phyloP scores from a whole-genome alignment of 2,888 invertebrate genomes.

The Cetonia aurata region DNA sequence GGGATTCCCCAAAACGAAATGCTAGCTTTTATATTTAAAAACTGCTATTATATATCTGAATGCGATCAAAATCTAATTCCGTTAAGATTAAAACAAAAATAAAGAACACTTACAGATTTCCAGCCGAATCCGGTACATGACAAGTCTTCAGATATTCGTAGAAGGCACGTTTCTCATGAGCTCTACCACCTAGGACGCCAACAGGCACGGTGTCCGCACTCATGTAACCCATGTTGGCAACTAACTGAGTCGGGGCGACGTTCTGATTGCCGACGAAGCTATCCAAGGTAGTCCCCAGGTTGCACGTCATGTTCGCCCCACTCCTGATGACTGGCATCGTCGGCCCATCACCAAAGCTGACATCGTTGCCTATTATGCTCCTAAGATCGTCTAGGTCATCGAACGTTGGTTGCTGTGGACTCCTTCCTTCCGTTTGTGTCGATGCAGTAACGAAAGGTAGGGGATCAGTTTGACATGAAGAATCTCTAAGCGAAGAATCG shows the following conservation, averaged over 20 bases:
- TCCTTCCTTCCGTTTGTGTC: constrained; percentile 42
- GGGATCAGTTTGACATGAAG: constrained; percentile 11
- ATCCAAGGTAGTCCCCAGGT: constrained; percentile 23
- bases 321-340: not conserved
- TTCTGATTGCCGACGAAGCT: not conserved
- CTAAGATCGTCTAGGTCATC: constrained; percentile 2
- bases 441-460: not conserved
- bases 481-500: not conserved
- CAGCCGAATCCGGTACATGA: constrained; percentile 27
- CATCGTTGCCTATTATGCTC: not conserved
- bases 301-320: constrained; percentile 15
- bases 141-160: constrained; percentile 36
- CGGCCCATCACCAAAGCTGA: constrained; percentile 33
- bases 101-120: constrained; percentile 43
- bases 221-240: constrained; percentile 5
- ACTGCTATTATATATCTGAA: too few species aligned
- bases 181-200: not conserved
- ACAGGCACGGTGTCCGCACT: not conserved
- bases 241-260: constrained; percentile 7
- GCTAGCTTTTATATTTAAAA: too few species aligned
- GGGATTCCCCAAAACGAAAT: too few species aligned
- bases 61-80: too few species aligned
- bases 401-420: not conserved
- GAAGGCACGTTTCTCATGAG: constrained; percentile 22
- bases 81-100: too few species aligned